Percentiles rank a stretch among this genome's conserved stretches.
Conservation (phyloP, 2,888 invertebrate genomes). For the Geotrupes spiniger region DNA sequence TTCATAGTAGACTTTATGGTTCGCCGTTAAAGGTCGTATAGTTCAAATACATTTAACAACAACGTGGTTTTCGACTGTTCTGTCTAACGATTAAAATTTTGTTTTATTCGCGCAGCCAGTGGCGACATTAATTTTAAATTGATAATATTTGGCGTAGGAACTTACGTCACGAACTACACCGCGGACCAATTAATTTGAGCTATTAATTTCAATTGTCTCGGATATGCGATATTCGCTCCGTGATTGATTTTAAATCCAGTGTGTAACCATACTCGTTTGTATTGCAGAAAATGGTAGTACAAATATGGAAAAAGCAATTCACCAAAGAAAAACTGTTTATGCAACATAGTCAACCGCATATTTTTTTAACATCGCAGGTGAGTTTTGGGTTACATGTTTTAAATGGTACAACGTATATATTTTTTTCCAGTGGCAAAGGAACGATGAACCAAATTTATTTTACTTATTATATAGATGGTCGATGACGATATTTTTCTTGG, state of each 20-base stretch:
- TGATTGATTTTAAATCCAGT: conserved; percentile 15
- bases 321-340: conserved; percentile 35
- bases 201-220: conserved; percentile 16
- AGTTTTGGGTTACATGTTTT: conserved; percentile 20
- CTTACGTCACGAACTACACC: background rate
- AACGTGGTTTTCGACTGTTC: background rate
- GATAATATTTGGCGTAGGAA: too few species aligned
- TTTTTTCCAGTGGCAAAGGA: conserved; percentile 60
- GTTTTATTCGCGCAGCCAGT: background rate
- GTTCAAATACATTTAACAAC: background rate
- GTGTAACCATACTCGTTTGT: conserved; percentile 2
- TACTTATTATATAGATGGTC: conserved; percentile 57
- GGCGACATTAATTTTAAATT: background rate
- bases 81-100: background rate
- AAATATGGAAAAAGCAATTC: conserved; percentile 41
- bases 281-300: conserved; percentile 29
- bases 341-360: conserved; percentile 36
- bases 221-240: background rate
- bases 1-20: background rate
- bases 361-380: conserved; percentile 44
- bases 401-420: background rate
- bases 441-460: conserved; percentile 49
- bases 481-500: conserved; percentile 52
- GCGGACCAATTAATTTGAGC: conserved; percentile 8
- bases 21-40: background rate